Conservation (phyloP, 2,888 invertebrate genomes). For the Cactoblastis cactorum region DNA sequence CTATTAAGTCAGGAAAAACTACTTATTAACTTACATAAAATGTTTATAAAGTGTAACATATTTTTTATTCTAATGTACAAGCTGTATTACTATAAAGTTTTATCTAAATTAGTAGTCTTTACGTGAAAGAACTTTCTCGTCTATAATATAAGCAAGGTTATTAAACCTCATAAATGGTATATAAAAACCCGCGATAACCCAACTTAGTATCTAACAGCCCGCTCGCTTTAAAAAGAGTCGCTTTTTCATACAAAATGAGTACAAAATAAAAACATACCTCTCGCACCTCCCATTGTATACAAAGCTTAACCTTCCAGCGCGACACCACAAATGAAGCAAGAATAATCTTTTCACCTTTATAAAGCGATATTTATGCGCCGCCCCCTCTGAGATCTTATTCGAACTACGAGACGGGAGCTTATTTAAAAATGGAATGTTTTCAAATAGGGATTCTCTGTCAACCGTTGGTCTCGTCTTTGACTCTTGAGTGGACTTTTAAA, state of each 20-base stretch:
- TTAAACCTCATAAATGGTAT: neutral
- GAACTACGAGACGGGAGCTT: constrained; percentile 20
- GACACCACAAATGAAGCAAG: constrained; percentile 18
- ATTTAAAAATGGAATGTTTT: constrained; percentile 7
- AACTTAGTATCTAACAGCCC: neutral
- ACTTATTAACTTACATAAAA: too few species aligned
- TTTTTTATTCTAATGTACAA: too few species aligned
- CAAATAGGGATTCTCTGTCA: constrained; percentile 1
- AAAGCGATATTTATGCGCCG: constrained; percentile 34
- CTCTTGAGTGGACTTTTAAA: neutral
- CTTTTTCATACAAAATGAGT: constrained; percentile 7
- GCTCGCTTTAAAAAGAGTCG: neutral
- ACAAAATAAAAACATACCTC: constrained; percentile 12
- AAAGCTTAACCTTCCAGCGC: neutral
- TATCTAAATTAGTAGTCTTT: too few species aligned
- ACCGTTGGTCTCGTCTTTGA: constrained; percentile 3
- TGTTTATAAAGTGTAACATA: too few species aligned
- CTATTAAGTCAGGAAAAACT: too few species aligned
- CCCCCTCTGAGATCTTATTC: constrained; percentile 41
- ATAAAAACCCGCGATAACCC: neutral
- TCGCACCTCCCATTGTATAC: constrained; percentile 10
- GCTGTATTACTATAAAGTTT: too few species aligned
- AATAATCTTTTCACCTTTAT: constrained; percentile 19
- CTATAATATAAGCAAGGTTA: too few species aligned
- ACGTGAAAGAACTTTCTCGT: too few species aligned